Base-by-base conservation (phyloP, 2,797 vertebrate genomes). In the Propithecus perrieri region DNA sequence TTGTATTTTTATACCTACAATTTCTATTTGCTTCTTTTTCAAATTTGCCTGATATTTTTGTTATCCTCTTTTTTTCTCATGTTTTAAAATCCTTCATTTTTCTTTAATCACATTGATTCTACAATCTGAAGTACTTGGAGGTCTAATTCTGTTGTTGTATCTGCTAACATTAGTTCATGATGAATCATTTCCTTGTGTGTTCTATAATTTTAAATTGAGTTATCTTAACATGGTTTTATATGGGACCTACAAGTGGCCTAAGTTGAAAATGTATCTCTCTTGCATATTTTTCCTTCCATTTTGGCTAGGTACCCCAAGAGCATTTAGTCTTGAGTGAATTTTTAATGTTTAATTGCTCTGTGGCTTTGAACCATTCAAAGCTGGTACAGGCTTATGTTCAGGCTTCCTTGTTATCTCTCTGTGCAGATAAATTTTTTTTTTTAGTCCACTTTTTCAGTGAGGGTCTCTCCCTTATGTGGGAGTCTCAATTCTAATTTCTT, bases 21-120 rank as follows among this genome's bases (percentile, higher is more conserved):
- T 3, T 79, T 88, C 43, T 35, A 20, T 71, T 94, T 94, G 86
- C 85, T 91, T 61, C 78, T 83, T 94, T 94, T 94, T 81, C 85
- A 89, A 41, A 67, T 72, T 74, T 89, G 69, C 53, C 74, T 89
- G 14, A 67, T 69, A 11, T 85, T 92, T 97, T 71, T 81, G 22
- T 53, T 85, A n/a, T 69, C n/a, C 7, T 61, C 55, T 41, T 83
- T 53, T 55, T 55, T 87, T 67, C 59, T 94, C 38, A 30, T 89
- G 8, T 48, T 67, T 96, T 91, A 24, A 78, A 63, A 79, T 46
- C 15, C 69, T 67, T 72, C 48, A 78, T 71, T 88, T 91, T 96
- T 83, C 81, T 85, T 74, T 80, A 53, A 24, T 5, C 18, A 65
- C 18, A 55, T 72, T 91, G 79, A 59, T 76, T 88, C 75, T 89